Evolutionary conservation across 2,888 invertebrate genomes (phyloP).

Genomic region (Cheilosia urbana): DNA sequence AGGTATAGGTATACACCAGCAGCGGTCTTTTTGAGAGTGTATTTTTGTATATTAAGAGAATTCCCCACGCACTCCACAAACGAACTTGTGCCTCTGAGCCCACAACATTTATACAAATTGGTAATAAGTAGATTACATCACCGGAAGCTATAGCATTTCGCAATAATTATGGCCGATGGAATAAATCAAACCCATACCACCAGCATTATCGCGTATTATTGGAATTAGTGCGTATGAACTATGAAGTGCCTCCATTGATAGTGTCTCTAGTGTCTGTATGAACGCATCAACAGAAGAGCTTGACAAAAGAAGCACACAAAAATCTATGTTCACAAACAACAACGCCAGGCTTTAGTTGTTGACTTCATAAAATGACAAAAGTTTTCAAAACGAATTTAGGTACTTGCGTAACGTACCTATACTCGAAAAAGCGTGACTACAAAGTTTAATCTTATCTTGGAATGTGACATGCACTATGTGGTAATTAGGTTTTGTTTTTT

Average conservation of each 20-base stretch:
- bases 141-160: constrained; percentile 28
- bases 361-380: not conserved
- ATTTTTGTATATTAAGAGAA: no score
- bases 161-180: not conserved
- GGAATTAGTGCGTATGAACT: constrained; percentile 15
- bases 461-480: constrained; percentile 16
- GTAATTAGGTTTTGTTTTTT: constrained; percentile 26
- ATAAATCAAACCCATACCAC: no score
- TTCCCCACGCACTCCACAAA: no score
- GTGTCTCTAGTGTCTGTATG: not conserved
- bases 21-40: no score
- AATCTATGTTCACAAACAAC: not conserved
- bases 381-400: not conserved
- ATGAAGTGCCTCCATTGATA: not conserved
- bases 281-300: not conserved
- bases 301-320: not conserved
- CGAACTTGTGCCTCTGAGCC: no score
- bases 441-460: constrained; percentile 13
- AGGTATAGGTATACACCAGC: no score
- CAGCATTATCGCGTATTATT: constrained; percentile 9
- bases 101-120: no score
- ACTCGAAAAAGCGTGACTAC: constrained; percentile 11
- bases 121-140: not conserved
- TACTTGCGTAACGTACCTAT: not conserved
- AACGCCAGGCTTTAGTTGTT: constrained; percentile 3